Conservation (phyloP, 1,140 invertebrate genomes). For the Drosophila sucinea region DNA sequence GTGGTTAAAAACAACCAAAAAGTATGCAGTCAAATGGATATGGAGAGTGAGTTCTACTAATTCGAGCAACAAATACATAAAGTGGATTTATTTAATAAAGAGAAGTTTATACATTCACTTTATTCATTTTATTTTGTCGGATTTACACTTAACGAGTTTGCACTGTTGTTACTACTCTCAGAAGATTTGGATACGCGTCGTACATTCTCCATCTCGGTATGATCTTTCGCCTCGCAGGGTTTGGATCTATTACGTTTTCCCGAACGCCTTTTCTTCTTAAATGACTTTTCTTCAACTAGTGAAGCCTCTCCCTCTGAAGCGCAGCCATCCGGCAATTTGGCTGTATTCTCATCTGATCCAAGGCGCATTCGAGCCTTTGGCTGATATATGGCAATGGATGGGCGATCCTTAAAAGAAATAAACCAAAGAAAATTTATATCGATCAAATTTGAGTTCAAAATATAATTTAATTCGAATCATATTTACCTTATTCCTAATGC, state of each 20-base stretch:
- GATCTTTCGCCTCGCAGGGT: conserved; percentile 29
- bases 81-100: conserved; percentile 36
- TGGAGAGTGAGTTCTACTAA: conserved; percentile 70
- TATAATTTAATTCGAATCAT: background rate
- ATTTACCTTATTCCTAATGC: conserved; percentile 84
- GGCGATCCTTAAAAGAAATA: conserved; percentile 73
- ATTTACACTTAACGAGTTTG: conserved; percentile 23
- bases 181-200: conserved; percentile 59
- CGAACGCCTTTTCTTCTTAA: conserved; percentile 42
- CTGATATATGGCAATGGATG: conserved; percentile 80
- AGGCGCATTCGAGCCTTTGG: conserved; percentile 61
- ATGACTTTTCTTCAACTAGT: conserved; percentile 31
- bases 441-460: background rate
- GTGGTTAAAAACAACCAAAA: conserved; percentile 92
- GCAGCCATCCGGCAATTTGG: conserved; percentile 3
- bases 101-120: conserved; percentile 1
- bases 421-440: background rate
- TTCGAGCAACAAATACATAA: conserved; percentile 1
- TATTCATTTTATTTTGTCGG: conserved; percentile 38
- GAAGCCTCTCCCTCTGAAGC: conserved; percentile 27
- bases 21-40: conserved; percentile 38
- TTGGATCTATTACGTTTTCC: conserved; percentile 59
- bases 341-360: conserved; percentile 51
- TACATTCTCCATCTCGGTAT: conserved; percentile 9
- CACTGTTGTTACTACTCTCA: conserved; percentile 57